phyloP scores from a whole-genome alignment of 2,113 vertebrate species.

The Andinoacara biseriatus region DNA sequence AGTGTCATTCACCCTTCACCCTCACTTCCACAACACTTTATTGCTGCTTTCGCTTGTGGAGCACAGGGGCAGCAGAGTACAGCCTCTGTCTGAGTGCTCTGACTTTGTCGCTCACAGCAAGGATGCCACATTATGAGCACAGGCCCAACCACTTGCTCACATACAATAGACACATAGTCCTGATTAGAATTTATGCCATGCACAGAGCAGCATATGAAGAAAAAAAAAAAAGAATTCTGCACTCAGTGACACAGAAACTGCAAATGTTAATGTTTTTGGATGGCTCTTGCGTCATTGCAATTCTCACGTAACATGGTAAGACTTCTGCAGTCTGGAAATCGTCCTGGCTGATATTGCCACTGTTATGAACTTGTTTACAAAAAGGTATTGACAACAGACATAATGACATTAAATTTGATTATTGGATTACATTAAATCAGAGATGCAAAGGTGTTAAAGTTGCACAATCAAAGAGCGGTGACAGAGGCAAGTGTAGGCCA shows the following conservation, averaged over 20 bases:
- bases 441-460: background rate
- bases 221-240: background rate
- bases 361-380: constrained; percentile 7
- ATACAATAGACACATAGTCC: background rate
- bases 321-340: background rate
- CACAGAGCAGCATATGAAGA: background rate
- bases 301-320: background rate
- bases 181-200: constrained; percentile 22
- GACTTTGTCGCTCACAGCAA: constrained; percentile 27
- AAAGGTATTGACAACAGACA: background rate
- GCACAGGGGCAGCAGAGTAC: constrained; percentile 23
- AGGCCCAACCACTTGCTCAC: background rate
- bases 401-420: constrained; percentile 19
- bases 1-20: background rate
- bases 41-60: background rate
- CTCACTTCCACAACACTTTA: constrained; percentile 3
- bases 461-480: background rate
- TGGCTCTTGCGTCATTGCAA: background rate
- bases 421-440: constrained; percentile 2
- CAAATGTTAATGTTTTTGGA: background rate
- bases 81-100: constrained; percentile 53
- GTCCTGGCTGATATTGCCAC: background rate
- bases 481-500: background rate
- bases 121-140: background rate
- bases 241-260: background rate